Evolutionary conservation across 1,140 invertebrate species (phyloP).

Genomic region (Apolygus lucorum): DNA sequence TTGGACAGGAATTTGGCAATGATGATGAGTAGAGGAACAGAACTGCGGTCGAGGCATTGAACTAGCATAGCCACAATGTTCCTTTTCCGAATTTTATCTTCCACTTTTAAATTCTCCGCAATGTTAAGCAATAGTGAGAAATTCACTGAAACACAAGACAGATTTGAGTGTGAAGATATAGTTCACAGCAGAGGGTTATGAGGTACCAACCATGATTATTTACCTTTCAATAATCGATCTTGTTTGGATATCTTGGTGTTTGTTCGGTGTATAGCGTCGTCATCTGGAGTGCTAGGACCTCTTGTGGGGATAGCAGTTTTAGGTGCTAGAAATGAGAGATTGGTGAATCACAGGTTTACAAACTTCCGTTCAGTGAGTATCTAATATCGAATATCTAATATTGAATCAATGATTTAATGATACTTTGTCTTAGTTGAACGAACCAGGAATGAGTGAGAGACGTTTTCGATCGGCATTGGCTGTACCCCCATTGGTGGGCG

Average conservation of each 20-base stretch:
- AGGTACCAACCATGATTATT: no score
- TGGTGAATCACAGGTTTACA: no score
- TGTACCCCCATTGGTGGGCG: constrained; percentile 21
- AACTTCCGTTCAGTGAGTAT: no score
- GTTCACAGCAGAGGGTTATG: no score
- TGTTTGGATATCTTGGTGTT: constrained; percentile 79
- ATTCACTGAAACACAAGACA: constrained; percentile 46
- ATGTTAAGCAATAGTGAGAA: constrained; percentile 92
- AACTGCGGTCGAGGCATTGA: constrained; percentile 76
- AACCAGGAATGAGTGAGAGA: constrained; percentile 25
- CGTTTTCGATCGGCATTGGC: constrained; percentile 22
- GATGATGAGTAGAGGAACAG: constrained; percentile 77
- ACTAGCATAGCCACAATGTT: constrained; percentile 81
- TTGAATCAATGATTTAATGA: no score
- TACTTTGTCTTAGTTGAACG: no score
- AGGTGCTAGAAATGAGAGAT: constrained; percentile 23
- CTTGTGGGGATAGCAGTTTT: constrained; percentile 16
- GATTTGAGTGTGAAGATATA: no score
- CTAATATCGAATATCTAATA: no score
- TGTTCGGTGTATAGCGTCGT: constrained; percentile 45
- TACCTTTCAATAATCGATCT: constrained; percentile 76
- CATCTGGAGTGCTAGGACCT: constrained; percentile 25
- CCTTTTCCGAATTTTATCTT: constrained; percentile 95
- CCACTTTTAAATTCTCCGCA: constrained; percentile 86
- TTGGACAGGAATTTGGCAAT: constrained; percentile 92